Percentiles rank a stretch among this genome's conserved stretches.
phyloP scores from a whole-genome alignment of 92 coral and sea anemone species.

The Palythoa caribaeorum region DNA sequence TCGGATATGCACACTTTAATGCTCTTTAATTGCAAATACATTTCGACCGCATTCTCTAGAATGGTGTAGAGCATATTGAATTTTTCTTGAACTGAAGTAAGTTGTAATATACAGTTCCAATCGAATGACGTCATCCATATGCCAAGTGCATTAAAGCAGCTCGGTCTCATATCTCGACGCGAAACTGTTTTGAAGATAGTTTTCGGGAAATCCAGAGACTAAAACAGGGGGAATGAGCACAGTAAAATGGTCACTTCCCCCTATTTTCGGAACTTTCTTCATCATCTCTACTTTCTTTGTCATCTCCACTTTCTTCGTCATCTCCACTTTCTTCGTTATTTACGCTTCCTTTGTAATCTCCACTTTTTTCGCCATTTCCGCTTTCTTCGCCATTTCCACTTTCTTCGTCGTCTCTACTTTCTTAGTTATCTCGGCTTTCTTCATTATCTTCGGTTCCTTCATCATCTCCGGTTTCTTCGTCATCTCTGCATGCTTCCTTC shows the following conservation, averaged over 20 bases:
- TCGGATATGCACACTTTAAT: not conserved
- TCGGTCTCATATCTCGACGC: not conserved
- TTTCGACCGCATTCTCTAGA: constrained; percentile 5
- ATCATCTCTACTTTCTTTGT: too few species aligned
- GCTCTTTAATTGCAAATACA: not conserved
- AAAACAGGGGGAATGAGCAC: not conserved
- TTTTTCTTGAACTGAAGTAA: not conserved
- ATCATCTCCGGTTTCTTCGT: too few species aligned
- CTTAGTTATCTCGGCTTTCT: too few species aligned
- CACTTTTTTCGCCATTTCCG: too few species aligned
- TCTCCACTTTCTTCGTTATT: too few species aligned
- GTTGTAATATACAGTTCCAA: constrained; percentile 4
- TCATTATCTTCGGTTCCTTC: too few species aligned
- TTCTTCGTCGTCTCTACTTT: too few species aligned
- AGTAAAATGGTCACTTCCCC: not conserved
- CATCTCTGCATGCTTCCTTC: too few species aligned
- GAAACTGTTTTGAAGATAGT: not conserved
- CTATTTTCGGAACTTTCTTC: not conserved
- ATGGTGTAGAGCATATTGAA: not conserved
- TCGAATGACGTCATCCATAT: not conserved
- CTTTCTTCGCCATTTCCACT: too few species aligned
- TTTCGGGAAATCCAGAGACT: not conserved
- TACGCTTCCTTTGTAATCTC: too few species aligned
- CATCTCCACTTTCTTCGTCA: too few species aligned
- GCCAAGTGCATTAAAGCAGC: constrained; percentile 15